Conservation (phyloP, 2,797 vertebrate genomes). For the Ataeniobius toweri region DNA sequence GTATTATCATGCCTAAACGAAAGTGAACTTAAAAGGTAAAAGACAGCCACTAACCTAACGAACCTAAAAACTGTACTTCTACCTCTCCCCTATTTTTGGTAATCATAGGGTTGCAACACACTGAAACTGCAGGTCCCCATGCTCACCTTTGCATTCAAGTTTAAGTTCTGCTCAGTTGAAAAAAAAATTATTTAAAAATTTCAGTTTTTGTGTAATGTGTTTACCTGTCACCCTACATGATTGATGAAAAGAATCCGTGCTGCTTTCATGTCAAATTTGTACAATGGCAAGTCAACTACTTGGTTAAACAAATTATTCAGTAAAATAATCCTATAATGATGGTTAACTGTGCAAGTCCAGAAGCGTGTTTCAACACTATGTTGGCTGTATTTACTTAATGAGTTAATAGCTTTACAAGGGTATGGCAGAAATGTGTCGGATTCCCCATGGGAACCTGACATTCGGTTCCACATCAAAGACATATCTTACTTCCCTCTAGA, state of each 20-base stretch:
- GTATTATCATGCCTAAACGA: too few species aligned
- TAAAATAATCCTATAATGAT: constrained; percentile 15
- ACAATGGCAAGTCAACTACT: constrained; percentile 8
- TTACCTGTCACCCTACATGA: not conserved
- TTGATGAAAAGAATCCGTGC: not conserved
- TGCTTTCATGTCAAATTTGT: constrained; percentile 6
- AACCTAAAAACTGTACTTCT: not conserved
- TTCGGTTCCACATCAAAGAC: constrained; percentile 60
- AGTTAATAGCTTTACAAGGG: constrained; percentile 36
- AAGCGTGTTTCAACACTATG: constrained; percentile 25
- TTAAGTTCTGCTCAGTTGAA: not conserved
- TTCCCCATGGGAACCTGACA: constrained; percentile 22
- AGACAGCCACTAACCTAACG: not conserved
- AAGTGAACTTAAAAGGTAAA: too few species aligned
- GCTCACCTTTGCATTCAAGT: not conserved
- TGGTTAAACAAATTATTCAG: constrained; percentile 38
- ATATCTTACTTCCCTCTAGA: constrained; percentile 46
- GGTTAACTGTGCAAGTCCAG: constrained; percentile 27
- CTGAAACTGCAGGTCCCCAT: not conserved
- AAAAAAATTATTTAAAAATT: constrained; percentile 17
- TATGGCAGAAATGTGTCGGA: constrained; percentile 19
- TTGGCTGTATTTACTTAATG: constrained; percentile 44
- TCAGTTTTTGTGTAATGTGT: constrained; percentile 10
- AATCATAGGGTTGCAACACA: not conserved
- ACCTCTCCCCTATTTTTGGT: not conserved